Conservation (phyloP, 2,888 invertebrate genomes). For the Amphimallon solstitiale region DNA sequence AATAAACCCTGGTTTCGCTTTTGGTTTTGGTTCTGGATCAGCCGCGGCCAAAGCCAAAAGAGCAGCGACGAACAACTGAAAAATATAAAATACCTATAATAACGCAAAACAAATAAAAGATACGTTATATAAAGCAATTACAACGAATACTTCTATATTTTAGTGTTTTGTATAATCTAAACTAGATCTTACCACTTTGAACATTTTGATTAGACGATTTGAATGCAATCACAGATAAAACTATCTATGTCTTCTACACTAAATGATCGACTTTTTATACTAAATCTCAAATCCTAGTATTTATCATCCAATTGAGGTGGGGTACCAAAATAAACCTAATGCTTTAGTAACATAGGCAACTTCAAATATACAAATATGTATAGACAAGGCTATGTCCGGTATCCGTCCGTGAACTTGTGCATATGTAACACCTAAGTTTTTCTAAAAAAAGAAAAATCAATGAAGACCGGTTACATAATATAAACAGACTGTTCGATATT, state of each 20-base stretch:
- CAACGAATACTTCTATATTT: too few relatives aligned
- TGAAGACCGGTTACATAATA: too few relatives aligned
- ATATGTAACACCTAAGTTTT: constrained; percentile 18
- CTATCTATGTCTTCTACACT: constrained; percentile 42
- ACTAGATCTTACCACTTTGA: constrained; percentile 62
- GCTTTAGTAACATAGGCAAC: constrained; percentile 1
- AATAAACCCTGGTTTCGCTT: constrained; percentile 34
- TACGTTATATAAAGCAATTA: too few relatives aligned
- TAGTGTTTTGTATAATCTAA: too few relatives aligned
- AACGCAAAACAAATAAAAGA: too few relatives aligned
- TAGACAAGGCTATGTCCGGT: constrained; percentile 35
- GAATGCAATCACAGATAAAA: constrained; percentile 34
- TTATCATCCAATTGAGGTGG: constrained; percentile 19
- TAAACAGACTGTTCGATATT: too few relatives aligned
- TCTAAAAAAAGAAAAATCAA: constrained; percentile 17
- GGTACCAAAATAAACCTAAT: constrained; percentile 18
- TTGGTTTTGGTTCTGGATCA: constrained; percentile 36
- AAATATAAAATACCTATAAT: constrained; percentile 44
- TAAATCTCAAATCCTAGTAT: constrained; percentile 9
- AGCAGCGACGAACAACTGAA: constrained; percentile 64
- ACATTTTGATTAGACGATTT: constrained; percentile 55
- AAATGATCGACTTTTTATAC: constrained; percentile 34
- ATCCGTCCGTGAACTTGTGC: constrained; percentile 34
- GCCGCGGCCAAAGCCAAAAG: constrained; percentile 65
- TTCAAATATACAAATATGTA: constrained; percentile 14